Evolutionary conservation across 2,888 invertebrate genomes (phyloP).

Genomic region (Meta bourneti): DNA sequence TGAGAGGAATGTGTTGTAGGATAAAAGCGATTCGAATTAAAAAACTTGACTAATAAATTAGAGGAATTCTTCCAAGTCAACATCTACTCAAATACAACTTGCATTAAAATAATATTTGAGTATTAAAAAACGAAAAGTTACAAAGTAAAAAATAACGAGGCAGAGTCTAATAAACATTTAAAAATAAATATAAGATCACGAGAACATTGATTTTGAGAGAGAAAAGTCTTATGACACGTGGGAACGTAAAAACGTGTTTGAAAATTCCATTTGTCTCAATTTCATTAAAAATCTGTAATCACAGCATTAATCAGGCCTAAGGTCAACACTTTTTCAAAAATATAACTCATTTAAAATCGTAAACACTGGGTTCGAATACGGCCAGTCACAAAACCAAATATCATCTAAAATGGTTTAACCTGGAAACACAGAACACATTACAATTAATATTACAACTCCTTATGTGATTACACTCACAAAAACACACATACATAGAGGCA

Average conservation of each 20-base stretch:
- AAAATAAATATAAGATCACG: background rate
- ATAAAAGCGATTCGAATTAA: no score
- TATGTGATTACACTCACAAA: constrained; percentile 50
- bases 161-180: background rate
- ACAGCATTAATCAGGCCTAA: constrained; percentile 66
- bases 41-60: no score
- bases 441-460: constrained; percentile 59
- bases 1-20: no score
- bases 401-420: constrained; percentile 61
- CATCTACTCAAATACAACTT: no score
- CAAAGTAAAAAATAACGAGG: no score
- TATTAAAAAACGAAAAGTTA: no score
- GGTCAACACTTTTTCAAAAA: constrained; percentile 70
- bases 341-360: constrained; percentile 69
- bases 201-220: constrained; percentile 10
- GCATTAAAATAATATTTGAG: no score
- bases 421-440: constrained; percentile 60
- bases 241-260: constrained; percentile 59
- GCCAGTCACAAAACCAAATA: constrained; percentile 34
- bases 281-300: constrained; percentile 62
- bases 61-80: no score
- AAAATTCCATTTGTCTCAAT: constrained; percentile 24
- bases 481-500: constrained; percentile 65
- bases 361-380: constrained; percentile 43
- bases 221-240: constrained; percentile 22